Percentiles rank a stretch among this genome's conserved stretches.
These are phyloP conservation scores for Pegoplata infirma DNA, from an alignment of 2,888 invertebrate genomes.

Conservation along the genomic window DNA sequence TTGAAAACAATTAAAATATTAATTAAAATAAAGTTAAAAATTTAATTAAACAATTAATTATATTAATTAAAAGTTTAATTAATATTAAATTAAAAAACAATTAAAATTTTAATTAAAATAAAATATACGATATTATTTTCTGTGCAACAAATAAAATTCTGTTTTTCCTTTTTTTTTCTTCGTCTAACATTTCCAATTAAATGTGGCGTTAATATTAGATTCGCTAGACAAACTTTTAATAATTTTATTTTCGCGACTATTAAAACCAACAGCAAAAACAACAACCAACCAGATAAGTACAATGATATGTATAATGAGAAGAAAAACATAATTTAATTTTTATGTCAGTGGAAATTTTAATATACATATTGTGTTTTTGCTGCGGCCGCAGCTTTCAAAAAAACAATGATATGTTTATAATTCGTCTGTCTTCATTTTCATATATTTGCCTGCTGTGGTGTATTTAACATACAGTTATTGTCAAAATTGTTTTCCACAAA, in stretches of 20 bases:
- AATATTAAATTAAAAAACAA: no score
- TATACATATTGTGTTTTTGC: background rate
- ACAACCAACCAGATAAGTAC: background rate
- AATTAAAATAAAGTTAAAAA: no score
- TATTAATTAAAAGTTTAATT: no score
- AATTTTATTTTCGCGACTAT: slow-evolving; percentile 30
- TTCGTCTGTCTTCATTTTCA: slow-evolving; percentile 32
- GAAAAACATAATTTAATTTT: slow-evolving; percentile 41
- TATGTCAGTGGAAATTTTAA: slow-evolving; percentile 35
- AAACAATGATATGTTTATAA: slow-evolving; percentile 51
- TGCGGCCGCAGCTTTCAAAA: background rate
- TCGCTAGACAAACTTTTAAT: slow-evolving; percentile 38
- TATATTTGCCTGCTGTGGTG: background rate
- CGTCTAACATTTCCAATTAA: slow-evolving; percentile 40
- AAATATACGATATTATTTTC: no score
- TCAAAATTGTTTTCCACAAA: no score
- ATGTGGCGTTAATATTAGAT: slow-evolving; percentile 41
- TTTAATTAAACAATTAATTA: no score
- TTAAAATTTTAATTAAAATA: no score
- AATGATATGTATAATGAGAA: background rate
- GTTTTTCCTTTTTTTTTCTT: background rate
- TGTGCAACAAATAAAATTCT: no score
- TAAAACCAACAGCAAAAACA: background rate
- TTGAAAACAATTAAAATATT: no score
- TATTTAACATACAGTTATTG: no score